Base-by-base conservation (phyloP, 2,888 invertebrate species). In the Tachystola acroxantha region DNA sequence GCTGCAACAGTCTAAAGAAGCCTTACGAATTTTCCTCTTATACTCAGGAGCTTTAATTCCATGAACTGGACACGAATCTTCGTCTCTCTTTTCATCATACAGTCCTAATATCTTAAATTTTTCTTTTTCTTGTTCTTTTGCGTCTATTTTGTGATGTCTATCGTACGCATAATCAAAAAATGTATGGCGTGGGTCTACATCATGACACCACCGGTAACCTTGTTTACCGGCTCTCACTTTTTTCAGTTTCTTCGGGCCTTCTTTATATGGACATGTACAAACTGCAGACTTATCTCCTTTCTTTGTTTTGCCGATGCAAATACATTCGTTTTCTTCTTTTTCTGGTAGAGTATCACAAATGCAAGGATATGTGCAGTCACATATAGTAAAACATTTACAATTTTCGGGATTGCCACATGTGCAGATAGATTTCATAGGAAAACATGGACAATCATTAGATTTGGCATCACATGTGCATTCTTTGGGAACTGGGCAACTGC, bases 1-100 rank as follows among this genome's bases (percentile, higher is more conserved):
- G 50, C 84, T 85, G 50, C 86, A 87, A 42, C 85, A 86, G 46
- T 87, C 87, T 39, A 86, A 52, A 19, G 82, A 76, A 26, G 80
- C 67, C 39, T 68, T 79, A 13, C 68, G 57, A 31, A 59, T 42
- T 57, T 67, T 71, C 43, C 59, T 69, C 44, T 71, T 72, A 39
- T 66, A 59, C 26, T 54, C 52, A 27, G 55, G 53, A n/a, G 79
- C 78, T 34, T 61, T 44, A 0, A 53, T 37, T n/a, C 60, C 69
- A 43, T 73, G 68, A 31, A 64, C 44, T 3, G 57, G 50, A 41
- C 71, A 69, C 14, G 47, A 42, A 16, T 54, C 56, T 30, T 54
- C 48, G 13, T 46, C 45, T 4, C 16, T 16, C 25, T 51, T 46
- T 37, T 63, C 53, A 1, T 63, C 64, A 36, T 71, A 43, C 16